phyloP scores from a whole-genome alignment of 2,888 invertebrate species.

The Drosophila parthenogenetica region DNA sequence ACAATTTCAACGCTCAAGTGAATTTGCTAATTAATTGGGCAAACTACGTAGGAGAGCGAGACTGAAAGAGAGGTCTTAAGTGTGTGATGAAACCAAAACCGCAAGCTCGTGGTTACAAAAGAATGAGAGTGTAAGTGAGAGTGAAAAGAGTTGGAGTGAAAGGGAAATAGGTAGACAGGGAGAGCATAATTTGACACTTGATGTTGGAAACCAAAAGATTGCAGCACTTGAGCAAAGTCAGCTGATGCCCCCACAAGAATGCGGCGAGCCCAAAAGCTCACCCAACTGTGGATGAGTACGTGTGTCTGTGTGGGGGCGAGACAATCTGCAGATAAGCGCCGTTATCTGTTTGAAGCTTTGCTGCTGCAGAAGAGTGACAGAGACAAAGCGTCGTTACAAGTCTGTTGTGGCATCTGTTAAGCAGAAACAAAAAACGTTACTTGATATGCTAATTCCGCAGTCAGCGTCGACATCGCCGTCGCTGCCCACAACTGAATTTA shows the following conservation, averaged over 20 bases:
- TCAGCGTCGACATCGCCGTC: neutral
- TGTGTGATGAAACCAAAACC: constrained; percentile 30
- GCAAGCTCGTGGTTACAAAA: constrained; percentile 12
- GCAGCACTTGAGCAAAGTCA: constrained; percentile 45
- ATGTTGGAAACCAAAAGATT: constrained; percentile 55
- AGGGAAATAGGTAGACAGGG: neutral
- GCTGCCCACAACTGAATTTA: constrained; percentile 19
- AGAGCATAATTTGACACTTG: constrained; percentile 53
- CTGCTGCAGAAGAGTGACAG: too few relatives aligned
- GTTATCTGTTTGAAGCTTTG: constrained; percentile 21
- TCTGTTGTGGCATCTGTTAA: constrained; percentile 47
- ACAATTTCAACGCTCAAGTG: constrained; percentile 40
- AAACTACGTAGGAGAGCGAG: constrained; percentile 23
- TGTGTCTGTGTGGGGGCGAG: neutral
- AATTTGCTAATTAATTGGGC: constrained; percentile 62
- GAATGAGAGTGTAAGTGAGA: constrained; percentile 12
- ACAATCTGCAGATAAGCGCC: constrained; percentile 25
- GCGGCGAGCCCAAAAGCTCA: constrained; percentile 30
- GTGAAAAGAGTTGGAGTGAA: neutral
- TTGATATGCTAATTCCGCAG: constrained; percentile 45
- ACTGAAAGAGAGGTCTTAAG: neutral
- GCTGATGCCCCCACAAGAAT: constrained; percentile 43
- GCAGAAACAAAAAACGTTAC: constrained; percentile 16
- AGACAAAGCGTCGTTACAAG: constrained; percentile 8
- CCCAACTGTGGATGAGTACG: too few relatives aligned